Percentiles rank a stretch among this genome's conserved stretches.
These are phyloP conservation scores for Alauda arvensis DNA, from an alignment of 2,797 vertebrate species.

Conservation along the genomic window DNA sequence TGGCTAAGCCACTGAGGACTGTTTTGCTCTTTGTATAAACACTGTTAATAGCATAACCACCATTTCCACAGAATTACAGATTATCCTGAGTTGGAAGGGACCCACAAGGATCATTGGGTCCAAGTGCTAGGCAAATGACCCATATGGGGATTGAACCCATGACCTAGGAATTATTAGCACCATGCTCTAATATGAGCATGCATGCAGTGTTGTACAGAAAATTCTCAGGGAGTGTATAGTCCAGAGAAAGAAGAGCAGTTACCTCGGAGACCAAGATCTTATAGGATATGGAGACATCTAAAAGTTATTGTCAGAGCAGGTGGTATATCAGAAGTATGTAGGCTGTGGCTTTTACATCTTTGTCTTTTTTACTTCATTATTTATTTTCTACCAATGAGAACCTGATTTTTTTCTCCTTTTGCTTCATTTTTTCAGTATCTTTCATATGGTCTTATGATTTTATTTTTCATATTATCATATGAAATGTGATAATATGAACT, in stretches of 20 bases:
- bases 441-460: constrained; percentile 1
- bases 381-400: constrained; percentile 3
- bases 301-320: background rate
- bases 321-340: constrained; percentile 22
- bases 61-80: background rate
- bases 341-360: constrained; percentile 19
- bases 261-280: background rate
- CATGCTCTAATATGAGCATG: background rate
- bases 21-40: background rate
- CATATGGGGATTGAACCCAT: accelerated
- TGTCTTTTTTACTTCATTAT: background rate
- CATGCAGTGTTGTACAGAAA: background rate
- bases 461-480: constrained; percentile 29
- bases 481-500: background rate
- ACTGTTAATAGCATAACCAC: background rate
- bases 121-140: background rate
- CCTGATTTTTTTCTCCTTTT: background rate
- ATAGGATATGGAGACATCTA: background rate
- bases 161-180: background rate
- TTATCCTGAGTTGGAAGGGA: background rate
- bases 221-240: background rate
- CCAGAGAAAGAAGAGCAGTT: background rate
- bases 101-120: background rate
- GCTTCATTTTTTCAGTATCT: background rate
- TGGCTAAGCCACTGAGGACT: background rate